Evolutionary conservation across 2,888 invertebrate species (phyloP), one percentile per base, ranked within the genome.

Genomic region (Oeneis ivallda): DNA sequence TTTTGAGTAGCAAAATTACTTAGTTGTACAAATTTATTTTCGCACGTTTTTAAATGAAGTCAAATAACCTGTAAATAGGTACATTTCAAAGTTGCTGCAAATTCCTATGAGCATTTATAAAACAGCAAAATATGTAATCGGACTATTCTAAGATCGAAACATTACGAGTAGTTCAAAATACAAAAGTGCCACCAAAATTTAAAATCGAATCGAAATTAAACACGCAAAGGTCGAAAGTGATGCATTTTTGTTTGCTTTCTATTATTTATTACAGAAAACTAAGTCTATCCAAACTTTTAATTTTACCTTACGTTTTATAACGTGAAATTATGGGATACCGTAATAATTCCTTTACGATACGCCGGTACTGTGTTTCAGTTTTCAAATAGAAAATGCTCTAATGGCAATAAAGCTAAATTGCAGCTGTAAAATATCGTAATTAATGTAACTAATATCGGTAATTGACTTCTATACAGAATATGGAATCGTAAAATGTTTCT

Each of bases 371-470:
- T 75, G 76, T 77, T 83, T 76, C 75, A 80, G 79, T 72, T 77
- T 76, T 73, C 80, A 76, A 81, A 85, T 85, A 87, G 81, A 81
- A 86, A 82, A 87, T 81, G 81, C 83, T 85, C 80, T 80, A 82
- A 85, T 77, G 78, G 79, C 76, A 84, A 84, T 90, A 90, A 91
- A 91, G 85, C 77, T 75, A 77, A 84, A 89, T 86, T 81, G 86
- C 79, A 77, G 85, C 76, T 80, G 79, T 91, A 87, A 89, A 91
- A 83, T 78, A 70, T 80, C 75, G 80, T 88, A 87, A 91, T 92
- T 88, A 91, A 88, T 90, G 89, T 86, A 86, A 89, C 91, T 89
- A 89, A 89, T 90, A 79, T 80, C 65, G 69, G 80, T 84, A 84
- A 87, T 87, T 78, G 80, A 83, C 85, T 86, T 83, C 82, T 76